Evolutionary conservation across 2,113 vertebrate species (phyloP).

Genomic region (Platysteira castanea): DNA sequence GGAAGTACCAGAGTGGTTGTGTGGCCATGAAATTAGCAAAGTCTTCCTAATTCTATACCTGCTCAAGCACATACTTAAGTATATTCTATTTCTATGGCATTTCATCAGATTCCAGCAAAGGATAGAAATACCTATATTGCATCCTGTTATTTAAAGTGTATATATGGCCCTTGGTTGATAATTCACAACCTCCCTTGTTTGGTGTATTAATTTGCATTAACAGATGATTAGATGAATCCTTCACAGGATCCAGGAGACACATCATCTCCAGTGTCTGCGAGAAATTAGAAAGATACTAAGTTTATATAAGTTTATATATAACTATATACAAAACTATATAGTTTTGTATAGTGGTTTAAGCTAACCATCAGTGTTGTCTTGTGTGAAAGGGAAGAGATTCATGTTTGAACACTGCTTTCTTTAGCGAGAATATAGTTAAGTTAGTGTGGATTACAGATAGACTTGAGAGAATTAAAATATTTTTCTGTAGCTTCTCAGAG

Average conservation of each 20-base stretch:
- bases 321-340: too few species aligned
- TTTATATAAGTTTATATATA: too few species aligned
- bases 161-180: not conserved
- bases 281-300: conserved; percentile 33
- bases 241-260: not conserved
- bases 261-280: not conserved
- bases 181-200: not conserved
- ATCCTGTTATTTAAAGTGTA: not conserved
- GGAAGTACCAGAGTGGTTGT: not conserved
- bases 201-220: not conserved
- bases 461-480: conserved; percentile 45
- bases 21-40: not conserved
- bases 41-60: not conserved
- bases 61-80: not conserved
- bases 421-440: conserved; percentile 21
- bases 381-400: conserved; percentile 38
- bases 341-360: not conserved
- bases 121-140: not conserved
- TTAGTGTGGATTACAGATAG: not conserved
- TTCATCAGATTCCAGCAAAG: not conserved
- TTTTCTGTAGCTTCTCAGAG: conserved; percentile 51
- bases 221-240: conserved; percentile 18
- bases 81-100: not conserved
- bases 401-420: conserved; percentile 38
- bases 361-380: conserved; percentile 26